These are phyloP conservation scores for Herpetotheres cachinnans DNA, from an alignment of 2,113 vertebrate genomes.

Conservation along the genomic window DNA sequence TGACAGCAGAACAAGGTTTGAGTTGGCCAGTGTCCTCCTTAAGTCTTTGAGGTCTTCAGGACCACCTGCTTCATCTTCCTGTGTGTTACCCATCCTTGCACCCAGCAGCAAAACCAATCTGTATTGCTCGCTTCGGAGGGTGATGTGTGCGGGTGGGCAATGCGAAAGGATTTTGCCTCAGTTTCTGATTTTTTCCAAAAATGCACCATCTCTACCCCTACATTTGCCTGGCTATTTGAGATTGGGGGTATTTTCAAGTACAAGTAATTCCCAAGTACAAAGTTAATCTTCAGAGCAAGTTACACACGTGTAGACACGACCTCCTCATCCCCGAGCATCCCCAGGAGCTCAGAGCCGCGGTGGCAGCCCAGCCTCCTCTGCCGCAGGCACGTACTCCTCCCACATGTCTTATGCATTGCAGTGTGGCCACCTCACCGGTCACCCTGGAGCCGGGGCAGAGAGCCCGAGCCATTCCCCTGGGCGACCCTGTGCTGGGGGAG, in stretches of 20 bases:
- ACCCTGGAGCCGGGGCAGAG: neutral
- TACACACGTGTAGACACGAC: accelerated
- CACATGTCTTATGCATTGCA: accelerated
- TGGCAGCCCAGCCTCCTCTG: neutral
- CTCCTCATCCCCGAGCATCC: neutral
- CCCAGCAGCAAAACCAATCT: neutral
- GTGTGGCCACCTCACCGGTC: accelerated
- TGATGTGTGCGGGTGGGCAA: neutral
- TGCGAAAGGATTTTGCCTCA: accelerated
- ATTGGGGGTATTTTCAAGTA: neutral
- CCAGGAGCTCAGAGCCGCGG: neutral
- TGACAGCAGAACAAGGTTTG: neutral
- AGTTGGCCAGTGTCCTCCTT: accelerated
- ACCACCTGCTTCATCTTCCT: neutral
- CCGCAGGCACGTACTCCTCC: neutral
- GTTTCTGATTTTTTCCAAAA: neutral
- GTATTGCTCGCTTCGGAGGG: accelerated
- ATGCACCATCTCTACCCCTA: neutral
- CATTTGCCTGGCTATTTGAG: neutral
- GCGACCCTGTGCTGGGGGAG: neutral
- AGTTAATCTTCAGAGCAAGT: neutral
- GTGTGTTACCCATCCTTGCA: accelerated
- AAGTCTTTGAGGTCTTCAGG: neutral
- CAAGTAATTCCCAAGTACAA: too few relatives aligned
- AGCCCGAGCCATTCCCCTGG: neutral